Evolutionary conservation across 2,113 vertebrate genomes (phyloP), one percentile per base, ranked within the genome.

Genomic region (Nothoprocta pentlandii): DNA sequence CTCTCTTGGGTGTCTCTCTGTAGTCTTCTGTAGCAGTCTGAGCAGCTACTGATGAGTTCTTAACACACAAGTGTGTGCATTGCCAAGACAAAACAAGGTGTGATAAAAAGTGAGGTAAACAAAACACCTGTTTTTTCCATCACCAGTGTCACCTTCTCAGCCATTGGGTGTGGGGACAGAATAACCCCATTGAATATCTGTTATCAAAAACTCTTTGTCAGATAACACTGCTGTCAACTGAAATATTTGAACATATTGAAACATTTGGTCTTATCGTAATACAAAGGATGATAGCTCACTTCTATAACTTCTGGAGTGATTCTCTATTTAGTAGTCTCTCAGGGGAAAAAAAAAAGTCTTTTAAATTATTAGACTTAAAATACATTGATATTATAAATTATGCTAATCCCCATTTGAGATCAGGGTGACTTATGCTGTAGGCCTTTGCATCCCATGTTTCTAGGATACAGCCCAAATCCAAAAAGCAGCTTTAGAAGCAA

Each of bases 291-390:
- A 32, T 15, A 81, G 47, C 10, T 79, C 36, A 34, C 6, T 73
- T 44, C 28, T 73, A 36, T 32, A 74, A 62, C 44, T 46, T 47
- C 46, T 34, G 46, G 63, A 30, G 1, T 61, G 1, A 13, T 49
- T 67, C 25, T 7, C 14, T 51, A 1, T 0, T 58, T 64, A 53
- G 16, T 30, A 8, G 10, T 15, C 17, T 66, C 8, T 42, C 67
- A 49, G 66, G 49, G 68, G 49, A 68, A 0, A 75, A 39, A 30
- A 15, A 87, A 21, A 68, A 61, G 21, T 30, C 7, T 78, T 56
- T 67, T 22, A 19, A 78, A 61, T 36, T 16, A 36, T 46, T 34
- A 61, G n/a, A n/a, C 5, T 59, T 63, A 63, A 79, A 74, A 68
- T 41, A 13, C 20, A 36, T 32, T 58, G 61, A 82, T 14, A 28